phyloP scores from a whole-genome alignment of 1,140 invertebrate species.

The Trichomalopsis sarcophagae region DNA sequence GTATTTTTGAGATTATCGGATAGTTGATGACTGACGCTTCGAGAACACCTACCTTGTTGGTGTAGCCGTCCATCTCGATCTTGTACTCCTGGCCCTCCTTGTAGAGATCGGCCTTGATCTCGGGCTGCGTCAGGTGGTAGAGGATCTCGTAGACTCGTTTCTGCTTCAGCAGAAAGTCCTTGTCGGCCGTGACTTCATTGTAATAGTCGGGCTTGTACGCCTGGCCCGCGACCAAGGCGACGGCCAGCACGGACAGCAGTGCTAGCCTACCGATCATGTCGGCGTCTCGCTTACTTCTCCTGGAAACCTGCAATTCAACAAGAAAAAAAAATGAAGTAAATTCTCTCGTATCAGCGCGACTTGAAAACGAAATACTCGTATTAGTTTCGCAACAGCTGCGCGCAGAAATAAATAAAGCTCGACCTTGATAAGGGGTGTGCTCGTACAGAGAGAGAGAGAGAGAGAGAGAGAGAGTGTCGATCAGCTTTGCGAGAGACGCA shows the following conservation, averaged over 20 bases:
- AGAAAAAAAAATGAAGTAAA: background rate
- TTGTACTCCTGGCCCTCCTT: slow-evolving; percentile 76
- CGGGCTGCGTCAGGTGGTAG: slow-evolving; percentile 77
- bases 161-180: slow-evolving; percentile 75
- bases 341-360: background rate
- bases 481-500: slow-evolving; percentile 12
- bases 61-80: slow-evolving; percentile 75
- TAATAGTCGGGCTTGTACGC: slow-evolving; percentile 52
- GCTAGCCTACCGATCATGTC: slow-evolving; percentile 59
- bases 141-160: slow-evolving; percentile 79
- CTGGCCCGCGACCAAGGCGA: slow-evolving; percentile 50
- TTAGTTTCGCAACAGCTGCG: too few species aligned
- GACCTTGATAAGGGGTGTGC: slow-evolving; percentile 5
- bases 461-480: background rate
- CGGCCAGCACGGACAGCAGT: slow-evolving; percentile 57
- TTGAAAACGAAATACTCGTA: background rate
- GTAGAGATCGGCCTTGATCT: slow-evolving; percentile 70
- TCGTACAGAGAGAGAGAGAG: background rate
- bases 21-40: too few species aligned
- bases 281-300: slow-evolving; percentile 2
- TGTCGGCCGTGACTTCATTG: slow-evolving; percentile 56
- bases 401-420: background rate
- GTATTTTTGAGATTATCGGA: too few species aligned
- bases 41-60: slow-evolving; percentile 58
- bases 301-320: background rate